Percentiles rank a stretch among this genome's conserved stretches.
These are phyloP conservation scores for Cichladusa arquata DNA, from an alignment of 2,113 vertebrate species.

Conservation along the genomic window DNA sequence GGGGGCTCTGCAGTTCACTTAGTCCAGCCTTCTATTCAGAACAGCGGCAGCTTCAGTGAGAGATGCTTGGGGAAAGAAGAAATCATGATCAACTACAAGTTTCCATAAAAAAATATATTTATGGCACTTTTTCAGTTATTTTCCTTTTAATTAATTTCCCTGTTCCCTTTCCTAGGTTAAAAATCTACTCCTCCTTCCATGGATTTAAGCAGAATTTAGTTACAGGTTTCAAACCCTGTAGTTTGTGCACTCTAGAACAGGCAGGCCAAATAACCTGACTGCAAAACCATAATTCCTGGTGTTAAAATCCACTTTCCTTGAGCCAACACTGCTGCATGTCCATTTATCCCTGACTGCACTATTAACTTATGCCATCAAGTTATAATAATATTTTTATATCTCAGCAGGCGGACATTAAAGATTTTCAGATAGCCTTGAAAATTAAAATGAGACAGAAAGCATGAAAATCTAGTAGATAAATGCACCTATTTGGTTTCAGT, in stretches of 20 bases:
- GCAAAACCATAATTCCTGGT: not conserved
- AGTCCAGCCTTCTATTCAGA: not conserved
- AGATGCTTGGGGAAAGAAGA: not conserved
- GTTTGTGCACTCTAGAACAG: not conserved
- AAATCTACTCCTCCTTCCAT: not conserved
- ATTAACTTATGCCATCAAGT: not conserved
- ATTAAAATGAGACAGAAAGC: not conserved
- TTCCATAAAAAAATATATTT: not conserved
- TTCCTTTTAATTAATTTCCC: not conserved
- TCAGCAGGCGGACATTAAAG: not conserved
- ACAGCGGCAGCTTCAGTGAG: not conserved
- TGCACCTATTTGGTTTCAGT: not conserved
- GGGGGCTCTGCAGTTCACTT: not conserved
- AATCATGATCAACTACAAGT: not conserved
- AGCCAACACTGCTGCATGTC: not conserved
- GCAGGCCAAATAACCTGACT: not conserved
- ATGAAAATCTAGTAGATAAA: not conserved
- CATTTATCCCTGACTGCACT: rapidly evolving
- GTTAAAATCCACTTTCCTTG: not conserved
- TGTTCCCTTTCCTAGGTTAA: not conserved
- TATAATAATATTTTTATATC: not conserved
- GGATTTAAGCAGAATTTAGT: not conserved
- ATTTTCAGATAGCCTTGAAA: not conserved
- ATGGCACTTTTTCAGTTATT: not conserved
- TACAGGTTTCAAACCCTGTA: not conserved